These are phyloP conservation scores for Mobula hypostoma DNA, from an alignment of 2,113 vertebrate genomes.

Conservation along the genomic window DNA sequence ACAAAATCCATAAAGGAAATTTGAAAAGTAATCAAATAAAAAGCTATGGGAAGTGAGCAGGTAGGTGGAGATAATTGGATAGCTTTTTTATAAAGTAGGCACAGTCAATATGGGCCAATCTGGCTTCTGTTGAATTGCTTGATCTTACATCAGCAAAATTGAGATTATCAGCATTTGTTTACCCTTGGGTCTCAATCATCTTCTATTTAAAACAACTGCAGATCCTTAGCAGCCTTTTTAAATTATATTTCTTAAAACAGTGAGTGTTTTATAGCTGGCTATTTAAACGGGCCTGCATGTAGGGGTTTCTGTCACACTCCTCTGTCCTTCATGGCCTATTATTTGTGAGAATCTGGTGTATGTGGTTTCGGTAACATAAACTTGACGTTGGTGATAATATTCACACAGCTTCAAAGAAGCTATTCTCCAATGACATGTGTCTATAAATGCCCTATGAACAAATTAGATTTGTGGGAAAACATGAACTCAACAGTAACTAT, in stretches of 20 bases:
- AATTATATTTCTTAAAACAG: not conserved
- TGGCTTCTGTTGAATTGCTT: not conserved
- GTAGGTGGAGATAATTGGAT: not conserved
- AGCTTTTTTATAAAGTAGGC: not conserved
- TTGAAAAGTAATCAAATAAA: not conserved
- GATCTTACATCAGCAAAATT: not conserved
- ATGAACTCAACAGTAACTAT: not conserved
- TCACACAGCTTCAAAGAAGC: not conserved
- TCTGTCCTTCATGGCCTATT: not conserved
- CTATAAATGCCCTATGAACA: not conserved
- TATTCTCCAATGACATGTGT: not conserved
- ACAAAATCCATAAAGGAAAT: not conserved
- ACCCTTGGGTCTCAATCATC: not conserved
- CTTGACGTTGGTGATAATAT: not conserved
- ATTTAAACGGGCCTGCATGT: too few relatives aligned
- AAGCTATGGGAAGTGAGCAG: not conserved
- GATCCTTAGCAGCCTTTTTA: not conserved
- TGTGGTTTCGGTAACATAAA: not conserved
- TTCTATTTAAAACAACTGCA: not conserved
- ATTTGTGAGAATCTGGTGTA: not conserved
- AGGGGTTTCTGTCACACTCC: not conserved
- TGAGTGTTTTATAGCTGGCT: not conserved
- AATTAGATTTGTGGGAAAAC: constrained; percentile 10
- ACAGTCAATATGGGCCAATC: not conserved
- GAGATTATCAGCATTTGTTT: not conserved